Evolutionary conservation across 2,113 vertebrate species (phyloP).

Genomic region (Delphinus delphis): DNA sequence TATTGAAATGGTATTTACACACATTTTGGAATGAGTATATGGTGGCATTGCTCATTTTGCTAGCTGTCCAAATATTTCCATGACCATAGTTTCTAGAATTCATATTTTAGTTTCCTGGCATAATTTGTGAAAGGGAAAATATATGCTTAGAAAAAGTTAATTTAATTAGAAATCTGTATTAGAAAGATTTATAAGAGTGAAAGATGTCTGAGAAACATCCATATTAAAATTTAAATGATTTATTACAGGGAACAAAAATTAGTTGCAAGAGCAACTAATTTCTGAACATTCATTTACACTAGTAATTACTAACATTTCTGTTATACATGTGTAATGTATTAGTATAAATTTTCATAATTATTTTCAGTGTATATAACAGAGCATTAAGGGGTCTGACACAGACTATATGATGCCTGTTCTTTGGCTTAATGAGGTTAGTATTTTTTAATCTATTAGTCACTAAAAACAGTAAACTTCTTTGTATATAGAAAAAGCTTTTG

Average conservation of each 20-base stretch:
- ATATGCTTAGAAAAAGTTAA: neutral
- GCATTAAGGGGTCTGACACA: conserved; percentile 84
- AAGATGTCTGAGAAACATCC: neutral
- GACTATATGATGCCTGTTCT: conserved; percentile 90
- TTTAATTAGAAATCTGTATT: neutral
- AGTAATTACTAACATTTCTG: neutral
- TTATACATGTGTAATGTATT: neutral
- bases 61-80: neutral
- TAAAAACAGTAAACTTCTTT: neutral
- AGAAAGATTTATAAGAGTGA: neutral
- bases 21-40: neutral
- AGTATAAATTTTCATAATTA: conserved; percentile 32
- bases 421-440: conserved; percentile 96
- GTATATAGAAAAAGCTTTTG: neutral
- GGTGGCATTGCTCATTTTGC: neutral
- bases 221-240: neutral
- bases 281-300: neutral
- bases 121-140: neutral
- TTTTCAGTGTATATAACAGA: conserved; percentile 81
- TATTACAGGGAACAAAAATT: neutral
- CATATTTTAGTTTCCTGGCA: neutral
- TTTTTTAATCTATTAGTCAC: conserved; percentile 55
- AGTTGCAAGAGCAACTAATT: neutral
- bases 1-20: neutral
- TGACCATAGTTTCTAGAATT: neutral